Base-by-base conservation (phyloP, 2,113 vertebrate species). In the Azemiops feae region DNA sequence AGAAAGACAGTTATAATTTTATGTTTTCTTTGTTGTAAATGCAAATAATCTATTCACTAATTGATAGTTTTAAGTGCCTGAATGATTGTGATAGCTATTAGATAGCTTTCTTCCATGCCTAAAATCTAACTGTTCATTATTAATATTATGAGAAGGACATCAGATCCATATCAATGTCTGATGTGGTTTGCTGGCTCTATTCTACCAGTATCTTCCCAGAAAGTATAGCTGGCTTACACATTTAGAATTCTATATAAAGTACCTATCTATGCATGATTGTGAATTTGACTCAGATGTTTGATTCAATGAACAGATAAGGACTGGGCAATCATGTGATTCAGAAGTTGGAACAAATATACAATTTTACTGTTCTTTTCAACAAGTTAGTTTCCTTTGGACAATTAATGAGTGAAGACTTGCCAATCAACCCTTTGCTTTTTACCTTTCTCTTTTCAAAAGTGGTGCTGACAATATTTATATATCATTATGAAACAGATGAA, bases 381-480 rank as follows among this genome's bases (percentile, higher is more conserved):
- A 58, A 5, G 5, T 57, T 12, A 39, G 11, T 11, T 39, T 25
- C 34, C 34, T 57, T 43, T 12, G 34, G 53, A 5, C 54, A 89
- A 89, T 89, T 43, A 25, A 27, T 43, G 54, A 25, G 88, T 43
- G 88, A 47, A 47, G 74, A 81, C 18, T 81, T 81, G n/a, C 34
- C 74, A 22, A 22, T 22, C 34, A 81, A 4, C 9, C 18, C 7
- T 43, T 91, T 2, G 22, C 95, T 89, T 27, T 34, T 43, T 74
- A 43, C 74, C 11, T 87, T 43, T 30, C 90, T 9, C 20, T 91
- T 94, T 95, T 89, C 55, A 57, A 89, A 5, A 92, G 22, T 92
- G 27, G 0, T 94, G 2, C 87, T 92, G 11, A 64, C 69, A n/a
- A 30, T 89, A 12, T 92, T 55, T 92, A 5, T 20, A 50, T n/a